Evolutionary conservation across 1,140 invertebrate genomes (phyloP), one percentile per base, ranked within the genome.

Genomic region (Micrasema minimum): DNA sequence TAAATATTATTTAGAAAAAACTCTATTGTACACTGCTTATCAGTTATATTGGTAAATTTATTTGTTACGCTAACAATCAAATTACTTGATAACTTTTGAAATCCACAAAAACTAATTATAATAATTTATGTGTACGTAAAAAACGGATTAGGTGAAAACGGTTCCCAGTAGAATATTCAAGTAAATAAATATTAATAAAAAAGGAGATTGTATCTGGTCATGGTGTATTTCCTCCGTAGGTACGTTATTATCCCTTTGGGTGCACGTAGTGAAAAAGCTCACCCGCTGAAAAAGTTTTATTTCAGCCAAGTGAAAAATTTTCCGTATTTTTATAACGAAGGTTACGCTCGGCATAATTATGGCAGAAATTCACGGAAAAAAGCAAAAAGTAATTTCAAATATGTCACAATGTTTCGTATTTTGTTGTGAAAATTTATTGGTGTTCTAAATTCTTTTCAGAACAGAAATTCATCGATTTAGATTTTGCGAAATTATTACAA

Each of bases 361-460:
- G 55, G 38, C 55, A 59, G 55, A 59, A 59, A 59, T 59, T 59
- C 38, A 59, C 55, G 55, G 35, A 59, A 59, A 57, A 59, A 41
- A 38, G 55, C 35, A 59, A 59, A 59, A 59, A 41, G 55, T 59
- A 59, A 59, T 59, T 59, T 59, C 55, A 41, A 59, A 59, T 59
- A 59, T 59, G 55, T 59, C 55, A 59, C 55, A 59, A 41, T 59
- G 55, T 59, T 59, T 59, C 55, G 55, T 59, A 59, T 59, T 59
- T 59, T 59, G 14, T 35, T 59, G 26, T 23, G 14, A 31, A 26
- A 59, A 59, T 59, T 38, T 59, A 59, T 59, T 22, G 55, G 55
- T 18, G 55, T 38, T 59, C n/a, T 10, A 31, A 59, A 41, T 41
- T 12, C n/a, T n/a, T 59, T 16, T 20, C 14, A n/a, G 35, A 18